phyloP scores from a whole-genome alignment of 1,140 invertebrate species.

The Drepana arcuata region DNA sequence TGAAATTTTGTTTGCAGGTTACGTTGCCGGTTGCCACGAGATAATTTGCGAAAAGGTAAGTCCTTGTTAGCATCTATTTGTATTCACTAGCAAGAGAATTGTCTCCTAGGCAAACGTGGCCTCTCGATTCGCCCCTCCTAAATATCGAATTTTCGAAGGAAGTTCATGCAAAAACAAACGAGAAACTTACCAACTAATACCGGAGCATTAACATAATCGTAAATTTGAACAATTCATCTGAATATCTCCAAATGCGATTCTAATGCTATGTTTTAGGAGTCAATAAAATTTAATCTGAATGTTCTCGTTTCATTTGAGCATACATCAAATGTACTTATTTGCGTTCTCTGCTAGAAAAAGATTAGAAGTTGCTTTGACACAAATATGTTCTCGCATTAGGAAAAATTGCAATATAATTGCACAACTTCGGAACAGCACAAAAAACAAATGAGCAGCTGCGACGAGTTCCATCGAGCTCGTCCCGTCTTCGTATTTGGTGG shows the following conservation, averaged over 20 bases:
- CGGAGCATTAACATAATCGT: too few relatives aligned
- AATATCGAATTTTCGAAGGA: conserved; percentile 10
- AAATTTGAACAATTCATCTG: too few relatives aligned
- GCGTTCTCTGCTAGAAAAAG: too few relatives aligned
- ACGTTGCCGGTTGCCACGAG: conserved; percentile 39
- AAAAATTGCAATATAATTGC: conserved; percentile 1
- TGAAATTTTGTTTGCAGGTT: conserved; percentile 51
- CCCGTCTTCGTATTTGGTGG: conserved; percentile 49
- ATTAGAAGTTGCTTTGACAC: too few relatives aligned
- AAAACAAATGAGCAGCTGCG: conserved; percentile 11
- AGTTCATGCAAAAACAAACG: too few relatives aligned
- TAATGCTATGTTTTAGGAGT: conserved; percentile 13
- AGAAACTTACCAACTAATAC: too few relatives aligned
- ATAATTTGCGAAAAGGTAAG: conserved; percentile 62
- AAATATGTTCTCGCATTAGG: neutral
- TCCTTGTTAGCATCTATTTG: conserved; percentile 41
- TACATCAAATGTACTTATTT: too few relatives aligned
- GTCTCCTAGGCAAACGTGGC: conserved; percentile 10
- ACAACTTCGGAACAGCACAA: too few relatives aligned
- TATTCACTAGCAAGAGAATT: conserved; percentile 36
- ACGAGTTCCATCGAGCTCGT: conserved; percentile 37
- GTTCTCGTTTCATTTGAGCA: conserved; percentile 13
- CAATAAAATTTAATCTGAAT: conserved; percentile 17
- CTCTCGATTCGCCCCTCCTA: conserved; percentile 12
- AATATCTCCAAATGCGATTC: conserved; percentile 13